Conservation (phyloP, 2,888 invertebrate genomes). For the Drosophila nr. medialis region DNA sequence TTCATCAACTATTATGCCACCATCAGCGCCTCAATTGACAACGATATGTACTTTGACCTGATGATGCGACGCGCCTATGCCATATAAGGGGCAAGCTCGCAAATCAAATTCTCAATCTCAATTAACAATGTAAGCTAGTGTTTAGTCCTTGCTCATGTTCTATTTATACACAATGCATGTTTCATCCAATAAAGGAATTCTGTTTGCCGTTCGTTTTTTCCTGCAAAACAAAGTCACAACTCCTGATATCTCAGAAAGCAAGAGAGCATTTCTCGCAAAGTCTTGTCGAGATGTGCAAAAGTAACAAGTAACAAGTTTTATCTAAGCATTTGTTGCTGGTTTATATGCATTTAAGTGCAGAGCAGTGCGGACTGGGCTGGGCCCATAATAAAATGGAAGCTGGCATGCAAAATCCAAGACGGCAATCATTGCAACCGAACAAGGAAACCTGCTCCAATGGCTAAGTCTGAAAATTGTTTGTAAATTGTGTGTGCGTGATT, state of each 20-base stretch:
- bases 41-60: slow-evolving; percentile 96
- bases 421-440: slow-evolving; percentile 66
- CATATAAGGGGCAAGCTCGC: slow-evolving; percentile 86
- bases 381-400: slow-evolving; percentile 60
- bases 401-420: slow-evolving; percentile 56
- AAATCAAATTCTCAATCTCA: slow-evolving; percentile 16
- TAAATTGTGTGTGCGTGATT: slow-evolving; percentile 52
- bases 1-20: slow-evolving; percentile 97
- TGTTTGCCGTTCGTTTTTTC: slow-evolving; percentile 5
- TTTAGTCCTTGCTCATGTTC: slow-evolving; percentile 47
- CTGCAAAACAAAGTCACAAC: slow-evolving; percentile 22
- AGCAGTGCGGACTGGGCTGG: slow-evolving; percentile 34
- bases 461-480: slow-evolving; percentile 61
- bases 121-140: slow-evolving; percentile 37
- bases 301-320: slow-evolving; percentile 74
- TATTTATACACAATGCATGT: slow-evolving; percentile 50
- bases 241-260: slow-evolving; percentile 17
- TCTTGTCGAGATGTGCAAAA: slow-evolving; percentile 70
- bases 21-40: slow-evolving; percentile 97
- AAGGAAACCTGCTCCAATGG: slow-evolving; percentile 38
- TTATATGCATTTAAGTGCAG: slow-evolving; percentile 48
- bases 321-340: slow-evolving; percentile 75
- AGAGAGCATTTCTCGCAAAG: slow-evolving; percentile 5
- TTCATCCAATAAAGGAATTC: slow-evolving; percentile 47
- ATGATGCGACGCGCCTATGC: slow-evolving; percentile 98